These are phyloP conservation scores for Ptychodera flava DNA, from an alignment of 35 echinoderm and acorn worm species.

Conservation along the genomic window DNA sequence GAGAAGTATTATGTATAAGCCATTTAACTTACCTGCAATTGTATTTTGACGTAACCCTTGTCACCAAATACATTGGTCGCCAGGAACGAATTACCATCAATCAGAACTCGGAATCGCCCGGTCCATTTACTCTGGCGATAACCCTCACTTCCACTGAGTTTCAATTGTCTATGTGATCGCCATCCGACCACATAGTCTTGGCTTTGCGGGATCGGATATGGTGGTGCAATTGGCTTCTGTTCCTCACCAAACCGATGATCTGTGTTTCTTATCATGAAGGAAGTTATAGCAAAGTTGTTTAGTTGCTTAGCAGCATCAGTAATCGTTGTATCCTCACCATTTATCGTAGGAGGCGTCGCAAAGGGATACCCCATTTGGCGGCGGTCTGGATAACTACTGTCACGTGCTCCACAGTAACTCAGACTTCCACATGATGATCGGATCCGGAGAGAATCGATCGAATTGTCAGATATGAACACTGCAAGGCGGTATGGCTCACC, in stretches of 20 bases:
- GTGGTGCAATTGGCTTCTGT: not conserved
- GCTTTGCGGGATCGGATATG: not conserved
- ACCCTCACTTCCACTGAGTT: not conserved
- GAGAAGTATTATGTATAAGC: not conserved
- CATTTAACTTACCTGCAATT: not conserved
- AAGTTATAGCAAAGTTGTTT: not conserved
- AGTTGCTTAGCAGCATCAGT: not conserved
- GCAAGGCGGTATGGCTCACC: slow-evolving; percentile 49
- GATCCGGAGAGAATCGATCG: slow-evolving; percentile 22
- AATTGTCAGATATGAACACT: slow-evolving; percentile 48
- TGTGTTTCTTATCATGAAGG: not conserved
- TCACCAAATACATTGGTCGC: not conserved
- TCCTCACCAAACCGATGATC: not conserved
- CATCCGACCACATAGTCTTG: not conserved
- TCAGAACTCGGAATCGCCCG: not conserved
- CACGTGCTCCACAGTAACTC: slow-evolving; percentile 59
- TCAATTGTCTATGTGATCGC: not conserved
- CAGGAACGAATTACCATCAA: not conserved
- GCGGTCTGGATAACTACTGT: slow-evolving; percentile 47
- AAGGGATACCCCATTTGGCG: slow-evolving; percentile 68
- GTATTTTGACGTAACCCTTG: not conserved
- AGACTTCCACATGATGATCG: slow-evolving; percentile 15
- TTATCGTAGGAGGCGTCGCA: not conserved
- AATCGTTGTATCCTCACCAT: not conserved
- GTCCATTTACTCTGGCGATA: not conserved